Conservation (phyloP, 2,113 vertebrate genomes). For the Ictalurus punctatus region DNA sequence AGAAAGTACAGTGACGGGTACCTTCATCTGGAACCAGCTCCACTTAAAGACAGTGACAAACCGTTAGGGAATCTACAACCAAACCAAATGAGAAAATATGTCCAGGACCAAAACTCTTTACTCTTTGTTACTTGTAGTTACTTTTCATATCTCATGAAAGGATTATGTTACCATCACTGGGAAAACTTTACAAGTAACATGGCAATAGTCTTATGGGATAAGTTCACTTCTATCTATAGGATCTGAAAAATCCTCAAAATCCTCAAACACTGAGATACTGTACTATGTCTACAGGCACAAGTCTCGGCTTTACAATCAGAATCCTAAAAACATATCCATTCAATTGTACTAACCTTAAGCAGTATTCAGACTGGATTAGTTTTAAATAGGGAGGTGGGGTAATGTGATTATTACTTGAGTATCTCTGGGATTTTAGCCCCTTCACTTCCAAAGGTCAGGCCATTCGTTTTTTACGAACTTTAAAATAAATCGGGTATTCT, state of each 20-base stretch:
- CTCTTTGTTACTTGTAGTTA: neutral
- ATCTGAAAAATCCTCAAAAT: neutral
- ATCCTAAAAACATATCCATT: neutral
- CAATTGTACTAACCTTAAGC: neutral
- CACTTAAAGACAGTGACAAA: neutral
- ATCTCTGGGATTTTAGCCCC: neutral
- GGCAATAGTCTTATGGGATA: neutral
- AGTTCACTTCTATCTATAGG: neutral
- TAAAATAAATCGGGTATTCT: neutral
- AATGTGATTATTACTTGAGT: neutral
- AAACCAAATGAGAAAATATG: neutral
- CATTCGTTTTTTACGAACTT: neutral
- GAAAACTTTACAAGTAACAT: neutral
- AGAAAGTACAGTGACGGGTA: constrained; percentile 1
- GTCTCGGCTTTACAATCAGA: neutral
- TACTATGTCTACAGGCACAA: neutral
- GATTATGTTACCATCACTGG: neutral
- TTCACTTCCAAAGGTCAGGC: neutral
- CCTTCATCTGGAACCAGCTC: neutral
- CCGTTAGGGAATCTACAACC: neutral
- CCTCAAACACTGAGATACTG: neutral
- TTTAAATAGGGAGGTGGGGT: neutral
- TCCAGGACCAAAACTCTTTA: neutral
- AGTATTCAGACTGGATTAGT: neutral
- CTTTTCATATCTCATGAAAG: neutral